Percentiles rank a stretch among this genome's conserved stretches.
Evolutionary conservation across 2,888 invertebrate genomes (phyloP).

Genomic region (Ophonus ardosiacus): DNA sequence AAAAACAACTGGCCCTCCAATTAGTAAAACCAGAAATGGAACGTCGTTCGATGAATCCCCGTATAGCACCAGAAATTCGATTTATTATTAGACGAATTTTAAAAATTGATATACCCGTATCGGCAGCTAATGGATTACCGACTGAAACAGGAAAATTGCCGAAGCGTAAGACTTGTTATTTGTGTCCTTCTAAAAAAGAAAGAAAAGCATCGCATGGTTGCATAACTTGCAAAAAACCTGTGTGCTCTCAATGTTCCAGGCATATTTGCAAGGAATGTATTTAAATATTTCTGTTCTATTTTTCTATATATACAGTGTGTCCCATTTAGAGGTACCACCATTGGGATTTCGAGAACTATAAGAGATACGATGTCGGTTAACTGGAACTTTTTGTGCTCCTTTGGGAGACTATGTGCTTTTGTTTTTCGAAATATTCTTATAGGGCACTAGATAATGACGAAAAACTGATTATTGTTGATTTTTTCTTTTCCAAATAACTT

Average conservation of each 20-base stretch:
- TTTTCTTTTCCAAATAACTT: too few relatives aligned
- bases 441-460: too few relatives aligned
- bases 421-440: too few relatives aligned
- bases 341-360: too few relatives aligned
- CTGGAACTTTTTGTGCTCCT: too few relatives aligned
- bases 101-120: background rate
- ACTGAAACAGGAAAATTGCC: slow-evolving; percentile 6
- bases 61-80: slow-evolving; percentile 5
- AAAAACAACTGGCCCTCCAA: slow-evolving; percentile 29
- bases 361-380: too few relatives aligned
- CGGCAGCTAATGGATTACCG: too few relatives aligned
- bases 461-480: too few relatives aligned
- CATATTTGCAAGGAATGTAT: slow-evolving; percentile 15
- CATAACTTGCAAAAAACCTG: slow-evolving; percentile 8
- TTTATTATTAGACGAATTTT: slow-evolving; percentile 17
- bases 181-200: slow-evolving; percentile 15
- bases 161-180: slow-evolving; percentile 23
- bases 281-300: background rate
- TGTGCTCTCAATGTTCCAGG: slow-evolving; percentile 10
- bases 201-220: slow-evolving; percentile 25
- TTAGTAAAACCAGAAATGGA: slow-evolving; percentile 24
- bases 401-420: too few relatives aligned
- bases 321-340: too few relatives aligned
- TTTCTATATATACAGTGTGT: background rate
- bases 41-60: slow-evolving; percentile 9